phyloP scores from a whole-genome alignment of 1,140 invertebrate species.

The Meloidogyne floridensis region DNA sequence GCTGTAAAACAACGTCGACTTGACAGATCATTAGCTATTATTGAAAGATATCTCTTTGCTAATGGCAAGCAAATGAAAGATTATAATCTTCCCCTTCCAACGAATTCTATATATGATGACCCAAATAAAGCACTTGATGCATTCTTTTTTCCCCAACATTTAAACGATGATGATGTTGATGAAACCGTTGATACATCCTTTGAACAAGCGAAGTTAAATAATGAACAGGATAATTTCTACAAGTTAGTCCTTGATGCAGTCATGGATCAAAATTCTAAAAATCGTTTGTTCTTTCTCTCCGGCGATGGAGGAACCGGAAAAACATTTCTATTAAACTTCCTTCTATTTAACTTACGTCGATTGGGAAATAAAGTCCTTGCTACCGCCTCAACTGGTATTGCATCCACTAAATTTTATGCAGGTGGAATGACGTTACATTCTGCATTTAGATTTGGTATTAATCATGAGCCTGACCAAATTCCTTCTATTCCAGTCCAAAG shows the following conservation, averaged over 20 bases:
- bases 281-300: not conserved
- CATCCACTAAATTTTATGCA: not conserved
- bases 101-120: not conserved
- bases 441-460: not conserved
- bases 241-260: not conserved
- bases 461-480: not conserved
- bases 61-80: not conserved
- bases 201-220: not conserved
- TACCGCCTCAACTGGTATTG: not conserved
- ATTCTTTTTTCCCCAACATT: constrained; percentile 12
- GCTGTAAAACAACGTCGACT: not conserved
- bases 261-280: not conserved
- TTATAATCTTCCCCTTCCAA: not conserved
- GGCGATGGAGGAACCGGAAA: constrained; percentile 7
- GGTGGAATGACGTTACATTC: not conserved
- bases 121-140: not conserved
- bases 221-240: not conserved
- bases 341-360: not conserved
- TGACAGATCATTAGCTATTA: not conserved
- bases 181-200: not conserved
- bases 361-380: not conserved
- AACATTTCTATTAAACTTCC: not conserved
- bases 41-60: not conserved
- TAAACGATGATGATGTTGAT: not conserved
- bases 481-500: not conserved